Conservation (phyloP, 2,888 invertebrate genomes). For the Stenodema calcarata region DNA sequence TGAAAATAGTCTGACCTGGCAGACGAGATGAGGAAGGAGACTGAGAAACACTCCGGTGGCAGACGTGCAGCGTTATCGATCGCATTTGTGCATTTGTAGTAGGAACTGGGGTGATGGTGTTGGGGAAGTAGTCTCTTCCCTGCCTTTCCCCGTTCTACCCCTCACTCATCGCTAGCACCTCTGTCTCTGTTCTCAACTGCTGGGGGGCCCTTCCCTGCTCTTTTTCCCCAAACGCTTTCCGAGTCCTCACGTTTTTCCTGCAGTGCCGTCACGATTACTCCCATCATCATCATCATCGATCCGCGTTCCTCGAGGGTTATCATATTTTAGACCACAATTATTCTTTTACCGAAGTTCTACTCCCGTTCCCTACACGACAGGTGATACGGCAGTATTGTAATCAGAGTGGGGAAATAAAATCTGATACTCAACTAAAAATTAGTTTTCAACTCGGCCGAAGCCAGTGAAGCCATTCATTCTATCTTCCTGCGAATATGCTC, state of each 20-base stretch:
- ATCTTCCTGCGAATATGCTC: not conserved
- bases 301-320: no score
- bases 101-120: slow-evolving; percentile 11
- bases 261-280: not conserved
- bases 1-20: no score
- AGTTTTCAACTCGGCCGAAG: no score
- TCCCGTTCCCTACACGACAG: no score
- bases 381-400: no score
- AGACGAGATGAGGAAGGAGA: not conserved
- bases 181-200: not conserved
- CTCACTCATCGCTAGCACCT: slow-evolving; percentile 4
- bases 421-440: no score
- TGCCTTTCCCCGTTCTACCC: not conserved
- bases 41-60: not conserved
- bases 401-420: no score
- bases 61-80: slow-evolving; percentile 26
- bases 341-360: no score
- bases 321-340: no score
- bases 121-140: not conserved
- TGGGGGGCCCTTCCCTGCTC: not conserved
- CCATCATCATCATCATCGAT: not conserved
- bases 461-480: no score
- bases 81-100: slow-evolving; percentile 20
- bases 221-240: not conserved
- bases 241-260: not conserved